Conservation (phyloP, 2,113 vertebrate genomes). For the human region GRCh38 chr17:14184501-14185000, state of each 20-base stretch:
- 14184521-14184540: background rate
- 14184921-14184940: background rate
- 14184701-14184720: background rate
- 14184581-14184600: background rate
- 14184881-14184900: background rate
- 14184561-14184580: background rate
- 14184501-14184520: background rate
- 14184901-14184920: background rate
- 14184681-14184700: background rate
- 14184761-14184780: background rate
- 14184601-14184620: background rate
- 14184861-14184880: background rate
- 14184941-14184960: background rate
- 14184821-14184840: background rate
- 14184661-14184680: background rate
- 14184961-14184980: background rate
- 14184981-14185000: no score
- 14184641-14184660: background rate
- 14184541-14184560: background rate
- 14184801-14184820: background rate
- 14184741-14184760: background rate
- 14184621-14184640: background rate
- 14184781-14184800: background rate
- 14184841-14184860: background rate
- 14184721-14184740: background rate